phyloP scores from a whole-genome alignment of 1,140 invertebrate species.

The Saxidomus purpurata region DNA sequence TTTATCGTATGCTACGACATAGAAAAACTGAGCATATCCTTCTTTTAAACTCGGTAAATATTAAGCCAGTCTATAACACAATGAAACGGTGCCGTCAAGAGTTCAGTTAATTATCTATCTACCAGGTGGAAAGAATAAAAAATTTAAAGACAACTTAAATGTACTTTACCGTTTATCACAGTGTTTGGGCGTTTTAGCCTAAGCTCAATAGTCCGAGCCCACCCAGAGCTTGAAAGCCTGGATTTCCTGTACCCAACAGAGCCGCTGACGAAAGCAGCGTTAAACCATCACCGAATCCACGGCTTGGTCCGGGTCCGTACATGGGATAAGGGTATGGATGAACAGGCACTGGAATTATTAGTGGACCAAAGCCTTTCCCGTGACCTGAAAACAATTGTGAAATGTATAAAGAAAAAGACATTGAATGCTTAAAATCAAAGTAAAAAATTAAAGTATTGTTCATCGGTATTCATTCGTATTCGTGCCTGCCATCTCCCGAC shows the following conservation, averaged over 20 bases:
- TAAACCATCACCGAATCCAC: not conserved
- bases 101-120: no score
- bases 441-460: no score
- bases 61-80: no score
- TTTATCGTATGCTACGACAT: no score
- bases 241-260: not conserved
- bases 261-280: constrained; percentile 12
- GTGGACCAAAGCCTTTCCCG: not conserved
- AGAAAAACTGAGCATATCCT: no score
- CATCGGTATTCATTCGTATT: no score
- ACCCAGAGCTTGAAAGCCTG: not conserved
- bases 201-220: not conserved
- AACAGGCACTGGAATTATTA: not conserved
- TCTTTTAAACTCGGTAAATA: no score
- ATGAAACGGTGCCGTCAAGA: no score
- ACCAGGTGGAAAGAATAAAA: no score
- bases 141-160: no score
- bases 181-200: not conserved
- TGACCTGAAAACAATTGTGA: not conserved
- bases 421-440: no score
- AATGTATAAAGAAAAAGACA: not conserved
- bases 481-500: no score
- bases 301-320: not conserved
- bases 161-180: not conserved
- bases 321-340: not conserved